A percentile compares a stretch with the other conserved stretches of the same genome.
phyloP scores from a whole-genome alignment of 2,888 invertebrate species.

The Nomada flava region DNA sequence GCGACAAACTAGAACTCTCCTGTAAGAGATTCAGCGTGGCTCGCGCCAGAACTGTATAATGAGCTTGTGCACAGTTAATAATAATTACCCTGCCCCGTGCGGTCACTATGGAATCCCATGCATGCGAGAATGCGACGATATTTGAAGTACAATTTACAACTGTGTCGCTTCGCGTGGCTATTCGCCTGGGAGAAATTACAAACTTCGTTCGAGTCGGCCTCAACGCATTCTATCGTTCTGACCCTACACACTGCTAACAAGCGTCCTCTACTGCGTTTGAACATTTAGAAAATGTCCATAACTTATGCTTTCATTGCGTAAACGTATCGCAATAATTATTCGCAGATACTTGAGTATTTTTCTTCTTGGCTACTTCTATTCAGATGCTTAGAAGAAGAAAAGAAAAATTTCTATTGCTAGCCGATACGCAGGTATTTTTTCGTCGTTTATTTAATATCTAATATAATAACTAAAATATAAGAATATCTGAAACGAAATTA shows the following conservation, averaged over 20 bases:
- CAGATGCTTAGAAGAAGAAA: neutral
- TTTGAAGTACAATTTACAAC: conserved; percentile 39
- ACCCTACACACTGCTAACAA: no score
- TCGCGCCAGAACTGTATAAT: conserved; percentile 52
- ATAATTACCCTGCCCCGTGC: conserved; percentile 45
- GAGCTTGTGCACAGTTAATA: conserved; percentile 59
- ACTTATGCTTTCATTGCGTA: neutral
- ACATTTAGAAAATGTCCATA: neutral
- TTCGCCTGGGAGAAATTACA: conserved; percentile 30
- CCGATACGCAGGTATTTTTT: conserved; percentile 4
- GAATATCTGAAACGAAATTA: neutral
- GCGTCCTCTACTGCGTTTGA: neutral
- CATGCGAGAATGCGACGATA: conserved; percentile 15
- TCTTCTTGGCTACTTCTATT: neutral
- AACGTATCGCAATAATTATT: neutral
- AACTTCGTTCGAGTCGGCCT: conserved; percentile 5
- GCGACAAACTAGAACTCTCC: conserved; percentile 34
- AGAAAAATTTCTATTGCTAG: conserved; percentile 5
- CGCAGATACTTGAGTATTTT: neutral
- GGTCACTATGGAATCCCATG: conserved; percentile 13
- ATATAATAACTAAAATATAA: no score
- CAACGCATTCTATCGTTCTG: conserved; percentile 4
- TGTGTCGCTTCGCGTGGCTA: neutral
- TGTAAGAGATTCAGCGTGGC: conserved; percentile 45
- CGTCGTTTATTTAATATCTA: neutral